These are phyloP conservation scores for Trachelus tabidus DNA, from an alignment of 2,888 invertebrate genomes.

Conservation along the genomic window DNA sequence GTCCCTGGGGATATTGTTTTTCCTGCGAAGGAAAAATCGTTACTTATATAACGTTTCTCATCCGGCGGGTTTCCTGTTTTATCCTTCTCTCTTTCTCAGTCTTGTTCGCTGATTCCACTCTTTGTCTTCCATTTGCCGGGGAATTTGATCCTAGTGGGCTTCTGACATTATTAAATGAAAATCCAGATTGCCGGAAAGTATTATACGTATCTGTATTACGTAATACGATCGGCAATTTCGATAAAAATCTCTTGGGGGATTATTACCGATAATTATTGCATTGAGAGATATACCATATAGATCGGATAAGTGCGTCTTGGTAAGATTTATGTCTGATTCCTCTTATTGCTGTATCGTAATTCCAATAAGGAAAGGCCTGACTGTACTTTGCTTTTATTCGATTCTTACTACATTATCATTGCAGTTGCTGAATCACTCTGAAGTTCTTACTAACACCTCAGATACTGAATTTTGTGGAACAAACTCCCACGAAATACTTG, in stretches of 20 bases:
- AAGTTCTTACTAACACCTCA: background rate
- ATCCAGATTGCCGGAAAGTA: slow-evolving; percentile 7
- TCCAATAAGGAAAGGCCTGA: background rate
- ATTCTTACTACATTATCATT: background rate
- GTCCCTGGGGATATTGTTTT: background rate
- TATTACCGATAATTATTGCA: background rate
- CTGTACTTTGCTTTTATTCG: background rate
- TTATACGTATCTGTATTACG: slow-evolving; percentile 37
- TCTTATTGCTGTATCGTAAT: background rate
- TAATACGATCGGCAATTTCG: slow-evolving; percentile 48
- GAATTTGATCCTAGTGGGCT: background rate
- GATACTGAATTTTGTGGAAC: background rate
- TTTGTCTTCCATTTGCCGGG: background rate
- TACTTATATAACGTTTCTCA: background rate
- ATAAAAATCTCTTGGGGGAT: slow-evolving; percentile 22
- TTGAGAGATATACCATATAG: background rate
- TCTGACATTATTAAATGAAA: background rate
- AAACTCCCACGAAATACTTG: background rate
- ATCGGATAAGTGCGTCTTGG: background rate
- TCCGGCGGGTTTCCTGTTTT: background rate
- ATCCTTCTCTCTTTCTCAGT: background rate
- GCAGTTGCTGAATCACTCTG: background rate
- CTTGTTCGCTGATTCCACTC: background rate
- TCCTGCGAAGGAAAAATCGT: background rate
- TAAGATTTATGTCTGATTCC: background rate